Base-by-base conservation (phyloP, 2,888 invertebrate genomes). In the Phytoseiulus persimilis region DNA sequence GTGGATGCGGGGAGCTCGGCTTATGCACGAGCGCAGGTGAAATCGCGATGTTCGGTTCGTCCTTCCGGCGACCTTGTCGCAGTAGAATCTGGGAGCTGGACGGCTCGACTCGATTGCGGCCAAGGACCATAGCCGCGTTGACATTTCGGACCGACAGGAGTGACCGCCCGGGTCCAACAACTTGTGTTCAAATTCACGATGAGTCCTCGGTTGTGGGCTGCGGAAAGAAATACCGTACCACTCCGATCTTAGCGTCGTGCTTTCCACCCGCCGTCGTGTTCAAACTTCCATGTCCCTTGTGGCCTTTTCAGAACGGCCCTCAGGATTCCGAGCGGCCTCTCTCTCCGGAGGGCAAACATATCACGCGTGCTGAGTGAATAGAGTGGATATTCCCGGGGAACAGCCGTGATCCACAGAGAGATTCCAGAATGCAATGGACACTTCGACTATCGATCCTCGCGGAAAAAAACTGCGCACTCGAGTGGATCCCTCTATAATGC, bases 41-140 rank as follows among this genome's bases (percentile, higher is more conserved):
- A 1, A 23, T 23, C 65, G 65, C 5, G 1, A 65, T 65, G 18
- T 14, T 65, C 65, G 65, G 65, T 65, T 65, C 18, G 23, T 65
- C 18, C 65, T 23, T 23, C 65, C 65, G 65, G 65, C 65, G 65
- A 23, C 65, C 65, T 65, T 65, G 65, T 39, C 9, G 39, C 5
- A 39, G 39, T 6, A 65, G 65, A 65, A 65, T 65, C 65, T 65
- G 65, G 65, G 65, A 65, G 65, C 65, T 65, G 28, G 65, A 65
- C 65, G 65, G 65, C 65, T 65, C 65, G 65, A 65, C 65, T 65
- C 65, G 65, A 65, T 65, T 65, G 65, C 65, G 65, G 65, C 65
- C 65, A 65, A 65, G 65, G 65, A 65, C 65, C 65, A 65, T 65
- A 65, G 14, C 65, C 65, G 65, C 18, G 65, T 65, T 65, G 65